These are phyloP conservation scores for Sturmia bella DNA, from an alignment of 2,888 invertebrate genomes.

Conservation along the genomic window DNA sequence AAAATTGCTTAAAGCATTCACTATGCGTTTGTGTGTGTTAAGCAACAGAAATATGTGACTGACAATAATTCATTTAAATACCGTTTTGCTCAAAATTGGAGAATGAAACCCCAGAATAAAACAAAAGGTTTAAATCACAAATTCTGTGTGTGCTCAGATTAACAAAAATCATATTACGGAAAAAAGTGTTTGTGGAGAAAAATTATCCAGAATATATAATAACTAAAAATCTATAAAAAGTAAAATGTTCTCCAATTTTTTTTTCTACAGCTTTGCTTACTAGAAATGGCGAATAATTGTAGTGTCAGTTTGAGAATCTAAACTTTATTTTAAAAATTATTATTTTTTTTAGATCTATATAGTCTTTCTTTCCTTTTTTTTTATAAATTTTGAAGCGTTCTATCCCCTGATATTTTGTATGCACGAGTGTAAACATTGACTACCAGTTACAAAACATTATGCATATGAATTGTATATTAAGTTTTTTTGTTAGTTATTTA, in stretches of 20 bases:
- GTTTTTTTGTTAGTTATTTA: conserved; percentile 57
- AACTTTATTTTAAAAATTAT: too few relatives aligned
- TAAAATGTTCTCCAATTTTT: too few relatives aligned
- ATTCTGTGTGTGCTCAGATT: too few relatives aligned
- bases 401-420: conserved; percentile 1
- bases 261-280: too few relatives aligned
- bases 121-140: not conserved
- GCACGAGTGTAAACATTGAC: conserved; percentile 28
- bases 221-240: too few relatives aligned
- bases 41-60: conserved; percentile 23
- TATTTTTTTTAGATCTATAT: too few relatives aligned
- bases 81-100: conserved; percentile 29
- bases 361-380: not conserved
- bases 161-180: too few relatives aligned
- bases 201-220: too few relatives aligned
- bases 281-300: too few relatives aligned
- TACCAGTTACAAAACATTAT: conserved; percentile 47
- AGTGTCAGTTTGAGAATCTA: too few relatives aligned
- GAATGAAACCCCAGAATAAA: not conserved
- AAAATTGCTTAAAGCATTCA: not conserved
- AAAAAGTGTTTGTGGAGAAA: too few relatives aligned
- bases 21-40: not conserved
- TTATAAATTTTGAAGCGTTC: not conserved
- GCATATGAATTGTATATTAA: conserved; percentile 67
- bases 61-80: conserved; percentile 54